Base-by-base conservation (phyloP, 2,113 vertebrate species). In the Hirundichthys speculiger region DNA sequence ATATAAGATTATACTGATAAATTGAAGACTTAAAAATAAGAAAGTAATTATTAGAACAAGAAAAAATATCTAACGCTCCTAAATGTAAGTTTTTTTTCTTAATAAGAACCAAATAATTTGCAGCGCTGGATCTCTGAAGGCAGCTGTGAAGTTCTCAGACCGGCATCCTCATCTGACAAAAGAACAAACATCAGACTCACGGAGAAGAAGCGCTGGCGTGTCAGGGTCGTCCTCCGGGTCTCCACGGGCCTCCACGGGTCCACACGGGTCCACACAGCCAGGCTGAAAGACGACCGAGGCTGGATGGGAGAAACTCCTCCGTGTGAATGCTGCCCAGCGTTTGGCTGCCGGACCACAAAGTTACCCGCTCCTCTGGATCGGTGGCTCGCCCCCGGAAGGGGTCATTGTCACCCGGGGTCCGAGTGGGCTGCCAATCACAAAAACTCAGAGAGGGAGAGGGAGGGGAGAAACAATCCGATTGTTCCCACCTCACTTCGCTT, bases 401-500 rank as follows among this genome's bases (percentile, higher is more conserved):
- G 79, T 84, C 83, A 79, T 64, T 81, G 22, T 75, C 81, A 77
- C 73, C 83, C 83, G 67, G 64, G 78, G 76, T 77, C 66, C 41
- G 84, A 86, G 86, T 85, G 86, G 83, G 86, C 77, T 43, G 81
- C 13, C 21, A 38, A 48, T 65, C 76, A 84, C 71, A 83, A 69
- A 87, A 56, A 75, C 16, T 63, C 46, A 49, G 61, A 69, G 64
- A 41, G 61, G 38, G 34, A 18, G 30, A 21, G 57, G 9, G 7
- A n/a, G 55, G 75, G 72, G 40, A 20, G 62, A 50, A 24, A 79
- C 80, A 82, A 83, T 81, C 34, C 51, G 34, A 79, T 82, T 84
- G 81, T 87, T 81, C 75, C 82, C 74, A 72, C 67, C 79, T 77
- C 80, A 75, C 69, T 80, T 77, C 80, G 79, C 68, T 82, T 84